phyloP scores from a whole-genome alignment of 2,113 vertebrate genomes.

The Natator depressus region DNA sequence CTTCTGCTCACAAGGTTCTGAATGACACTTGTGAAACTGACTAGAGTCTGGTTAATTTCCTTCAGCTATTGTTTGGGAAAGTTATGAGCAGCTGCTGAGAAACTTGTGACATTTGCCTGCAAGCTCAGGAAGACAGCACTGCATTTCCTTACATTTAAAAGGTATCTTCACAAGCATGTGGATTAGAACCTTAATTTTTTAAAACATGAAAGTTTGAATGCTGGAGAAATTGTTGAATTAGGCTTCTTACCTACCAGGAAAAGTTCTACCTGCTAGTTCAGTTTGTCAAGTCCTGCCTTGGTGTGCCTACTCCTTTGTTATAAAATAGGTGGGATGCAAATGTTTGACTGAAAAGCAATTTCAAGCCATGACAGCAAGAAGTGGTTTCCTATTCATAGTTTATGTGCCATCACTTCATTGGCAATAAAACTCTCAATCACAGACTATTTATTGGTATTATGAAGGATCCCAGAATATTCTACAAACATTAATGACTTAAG shows the following conservation, averaged over 20 bases:
- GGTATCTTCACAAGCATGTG: background rate
- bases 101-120: background rate
- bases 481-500: background rate
- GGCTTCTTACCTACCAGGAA: background rate
- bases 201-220: background rate
- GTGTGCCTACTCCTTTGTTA: background rate
- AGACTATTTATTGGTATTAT: background rate
- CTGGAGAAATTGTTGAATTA: background rate
- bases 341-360: background rate
- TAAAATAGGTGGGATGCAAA: background rate
- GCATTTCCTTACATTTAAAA: background rate
- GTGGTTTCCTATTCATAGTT: background rate
- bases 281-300: background rate
- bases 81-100: background rate
- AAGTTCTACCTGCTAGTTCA: background rate
- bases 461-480: background rate
- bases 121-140: background rate
- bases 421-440: background rate
- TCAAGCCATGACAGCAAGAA: background rate
- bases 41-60: no score
- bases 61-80: background rate
- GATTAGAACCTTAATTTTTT: background rate
- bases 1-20: background rate
- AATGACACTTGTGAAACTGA: background rate
- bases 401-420: background rate